Base-by-base conservation (phyloP, 2,797 vertebrate species). In the Poliocrania exsul region DNA sequence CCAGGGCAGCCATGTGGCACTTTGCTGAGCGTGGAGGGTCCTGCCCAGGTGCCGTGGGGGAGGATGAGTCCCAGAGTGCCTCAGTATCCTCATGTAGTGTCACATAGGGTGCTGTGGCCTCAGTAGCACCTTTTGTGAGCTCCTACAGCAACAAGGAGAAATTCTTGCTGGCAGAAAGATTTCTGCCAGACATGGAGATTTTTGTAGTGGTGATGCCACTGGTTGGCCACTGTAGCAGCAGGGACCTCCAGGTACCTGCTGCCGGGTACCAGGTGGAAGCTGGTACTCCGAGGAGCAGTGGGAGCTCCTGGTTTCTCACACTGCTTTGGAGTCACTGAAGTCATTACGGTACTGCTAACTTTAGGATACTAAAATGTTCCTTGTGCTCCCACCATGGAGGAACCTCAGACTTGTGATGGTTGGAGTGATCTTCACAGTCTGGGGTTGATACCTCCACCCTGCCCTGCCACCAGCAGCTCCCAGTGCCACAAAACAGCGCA, bases 361-460 rank as follows among this genome's bases (percentile, higher is more conserved):
- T 5, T 65, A 67, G 65, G 46, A 4, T 35, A 12, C 31, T 38
- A 3, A 40, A 58, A 19, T 19, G 14, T 9, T 92, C 31, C 42
- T 33, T 28, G 21, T 20, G 37, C n/a, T 54, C 38, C 16, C n/a
- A 28, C 18, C 10, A 1, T 3, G 11, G 29, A 16, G 28, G 11
- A 49, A 7, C 5, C 40, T 82, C 35, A 49, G 13, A 8, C 8
- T 56, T 33, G 4, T 0, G 1, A 44, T 11, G 51, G 37, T 31
- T 54, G 58, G 40, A 60, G 24, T 12, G 11, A 42, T 20, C 13
- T 65, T 54, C 16, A 21, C 49, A 50, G 46, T 54, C n/a, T 35
- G 49, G 17, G 31, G 25, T 10, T 38, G 42, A 5, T 77, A 28
- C 23, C 47, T 69, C n/a, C 16, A 19, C 5, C 18, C 61, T 92